Base-by-base conservation (phyloP, 2,797 vertebrate genomes). In the Pangasius mekongensis region DNA sequence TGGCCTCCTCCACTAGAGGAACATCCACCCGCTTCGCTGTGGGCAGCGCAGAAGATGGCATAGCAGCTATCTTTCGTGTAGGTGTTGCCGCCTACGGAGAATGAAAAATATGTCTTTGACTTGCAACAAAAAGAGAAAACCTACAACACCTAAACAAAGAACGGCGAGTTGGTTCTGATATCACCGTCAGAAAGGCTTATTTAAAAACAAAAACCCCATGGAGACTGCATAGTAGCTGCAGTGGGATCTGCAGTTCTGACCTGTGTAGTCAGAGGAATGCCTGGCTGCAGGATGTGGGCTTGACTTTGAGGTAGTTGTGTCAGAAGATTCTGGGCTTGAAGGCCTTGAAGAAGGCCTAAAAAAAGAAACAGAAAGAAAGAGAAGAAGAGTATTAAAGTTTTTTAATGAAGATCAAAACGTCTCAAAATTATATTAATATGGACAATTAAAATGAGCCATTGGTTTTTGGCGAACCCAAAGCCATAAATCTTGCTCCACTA, bases 281-380 rank as follows among this genome's bases (percentile, higher is more conserved):
- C 96, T 94, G 96, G 96, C 94, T 97, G 97, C 92, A 97, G 96
- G 95, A 97, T 95, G 95, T 95, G 97, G 95, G 96, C 96, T 96
- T 97, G 97, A 96, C 96, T 97, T 80, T 92, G 97, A 97, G 97
- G 97, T 97, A 97, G 97, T 96, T 97, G 97, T 66, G 97, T 97
- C 96, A 97, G 93, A 93, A 97, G 95, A 94, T 96, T 97, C 92
- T 96, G 96, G 94, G 97, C 95, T 96, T 97, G 97, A 95, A 97
- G 95, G 94, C 96, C 95, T 96, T 97, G 97, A 95, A 97, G 95
- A 93, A 97, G 95, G 92, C 96, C 97, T 97, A 78, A 85, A 84
- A 83, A 43, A 77, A 22, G 20, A 64, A 30, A 66, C 11, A 33
- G 1, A 85, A 30, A 71, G 3, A 73, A 67, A 36, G 4, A 88